Percentiles rank a stretch among this genome's conserved stretches.
Conservation (phyloP, 2,797 vertebrate genomes). For the Ataeniobius toweri region DNA sequence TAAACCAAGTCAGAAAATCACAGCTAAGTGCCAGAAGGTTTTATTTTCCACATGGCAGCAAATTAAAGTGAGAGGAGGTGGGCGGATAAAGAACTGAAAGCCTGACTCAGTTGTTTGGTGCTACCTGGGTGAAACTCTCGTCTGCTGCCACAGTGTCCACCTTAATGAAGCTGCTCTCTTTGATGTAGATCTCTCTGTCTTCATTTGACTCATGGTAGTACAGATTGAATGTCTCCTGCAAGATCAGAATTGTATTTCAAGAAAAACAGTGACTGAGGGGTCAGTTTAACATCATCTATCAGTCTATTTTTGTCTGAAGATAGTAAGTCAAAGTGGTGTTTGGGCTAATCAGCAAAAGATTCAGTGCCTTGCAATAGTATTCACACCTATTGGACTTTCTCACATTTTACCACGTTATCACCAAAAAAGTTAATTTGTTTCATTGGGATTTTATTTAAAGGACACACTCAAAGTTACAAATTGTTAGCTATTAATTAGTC, state of each 20-base stretch:
- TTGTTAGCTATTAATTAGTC: neutral
- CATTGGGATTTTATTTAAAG: neutral
- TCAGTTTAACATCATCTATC: slow-evolving; percentile 51
- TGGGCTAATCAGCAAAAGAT: neutral
- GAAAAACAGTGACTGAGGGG: slow-evolving; percentile 15
- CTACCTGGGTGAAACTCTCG: slow-evolving; percentile 98
- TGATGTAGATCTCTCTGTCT: slow-evolving; percentile 94
- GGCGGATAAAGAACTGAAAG: slow-evolving; percentile 49
- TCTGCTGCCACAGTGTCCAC: slow-evolving; percentile 98
- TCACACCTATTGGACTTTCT: neutral
- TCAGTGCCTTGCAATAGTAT: neutral
- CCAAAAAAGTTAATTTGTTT: neutral
- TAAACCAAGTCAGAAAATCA: slow-evolving; percentile 57
- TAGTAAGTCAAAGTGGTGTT: slow-evolving; percentile 45
- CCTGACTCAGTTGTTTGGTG: slow-evolving; percentile 47
- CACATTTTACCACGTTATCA: neutral
- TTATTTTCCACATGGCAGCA: slow-evolving; percentile 51
- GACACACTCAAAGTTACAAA: neutral
- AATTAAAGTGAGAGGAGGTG: slow-evolving; percentile 57
- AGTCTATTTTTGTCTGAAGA: slow-evolving; percentile 43
- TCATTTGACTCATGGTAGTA: slow-evolving; percentile 98
- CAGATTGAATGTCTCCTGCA: slow-evolving; percentile 94
- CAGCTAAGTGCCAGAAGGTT: slow-evolving; percentile 42
- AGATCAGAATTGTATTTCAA: slow-evolving; percentile 26
- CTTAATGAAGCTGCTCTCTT: slow-evolving; percentile 95